Conservation (phyloP, 2,797 vertebrate species). For the Hirundo rustica region DNA sequence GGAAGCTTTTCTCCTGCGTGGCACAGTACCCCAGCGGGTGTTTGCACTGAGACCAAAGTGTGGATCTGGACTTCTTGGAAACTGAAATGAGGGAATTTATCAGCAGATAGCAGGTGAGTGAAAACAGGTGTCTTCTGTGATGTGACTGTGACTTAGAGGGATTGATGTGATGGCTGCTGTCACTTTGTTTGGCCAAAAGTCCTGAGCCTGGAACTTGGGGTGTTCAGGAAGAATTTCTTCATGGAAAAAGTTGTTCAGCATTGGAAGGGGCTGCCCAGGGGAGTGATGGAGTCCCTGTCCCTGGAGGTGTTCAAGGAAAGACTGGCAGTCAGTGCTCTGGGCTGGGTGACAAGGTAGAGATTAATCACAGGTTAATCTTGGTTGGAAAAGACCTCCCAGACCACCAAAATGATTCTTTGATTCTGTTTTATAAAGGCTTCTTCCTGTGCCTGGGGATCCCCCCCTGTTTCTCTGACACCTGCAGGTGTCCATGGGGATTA, state of each 20-base stretch:
- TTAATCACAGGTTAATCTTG: not conserved
- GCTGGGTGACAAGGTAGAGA: not conserved
- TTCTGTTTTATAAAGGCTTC: not conserved
- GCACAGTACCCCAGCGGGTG: not conserved
- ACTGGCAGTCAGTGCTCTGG: not conserved
- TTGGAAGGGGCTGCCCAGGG: not conserved
- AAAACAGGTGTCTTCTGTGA: not conserved
- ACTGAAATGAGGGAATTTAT: not conserved
- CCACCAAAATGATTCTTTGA: not conserved
- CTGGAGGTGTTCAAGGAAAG: not conserved
- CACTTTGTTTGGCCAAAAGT: not conserved
- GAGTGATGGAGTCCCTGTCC: not conserved
- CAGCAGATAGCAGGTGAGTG: not conserved
- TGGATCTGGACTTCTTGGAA: not conserved
- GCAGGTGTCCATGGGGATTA: rapidly evolving
- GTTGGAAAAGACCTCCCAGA: not conserved
- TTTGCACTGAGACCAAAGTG: not conserved
- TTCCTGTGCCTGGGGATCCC: not conserved
- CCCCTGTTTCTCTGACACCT: not conserved
- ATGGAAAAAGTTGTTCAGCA: not conserved
- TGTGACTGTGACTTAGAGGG: not conserved
- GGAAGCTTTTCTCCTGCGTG: not conserved
- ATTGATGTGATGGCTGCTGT: not conserved
- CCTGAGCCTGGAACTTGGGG: rapidly evolving
- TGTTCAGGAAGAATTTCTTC: not conserved